These are phyloP conservation scores for Ophiothrix spiculata DNA, from an alignment of 35 echinoderm and acorn worm genomes.

Conservation along the genomic window DNA sequence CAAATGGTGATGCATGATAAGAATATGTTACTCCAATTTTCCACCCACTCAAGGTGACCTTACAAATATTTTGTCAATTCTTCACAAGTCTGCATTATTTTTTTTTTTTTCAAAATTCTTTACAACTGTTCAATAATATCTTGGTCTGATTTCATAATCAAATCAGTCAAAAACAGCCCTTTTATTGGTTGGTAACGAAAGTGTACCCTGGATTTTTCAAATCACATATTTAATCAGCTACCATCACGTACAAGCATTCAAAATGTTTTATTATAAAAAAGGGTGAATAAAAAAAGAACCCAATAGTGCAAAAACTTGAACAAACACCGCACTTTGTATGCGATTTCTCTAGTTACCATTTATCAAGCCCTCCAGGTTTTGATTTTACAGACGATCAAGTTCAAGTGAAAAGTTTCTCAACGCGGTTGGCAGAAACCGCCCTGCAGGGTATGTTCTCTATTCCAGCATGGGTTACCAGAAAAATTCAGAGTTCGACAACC, in stretches of 20 bases:
- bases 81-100: neutral
- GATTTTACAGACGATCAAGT: neutral
- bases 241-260: neutral
- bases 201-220: neutral
- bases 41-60: neutral
- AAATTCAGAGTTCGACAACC: neutral
- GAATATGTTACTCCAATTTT: neutral
- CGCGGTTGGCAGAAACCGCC: neutral
- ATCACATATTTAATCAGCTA: neutral
- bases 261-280: too few species aligned
- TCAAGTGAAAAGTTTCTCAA: too few species aligned
- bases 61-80: neutral
- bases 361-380: neutral
- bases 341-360: slow-evolving; percentile 11
- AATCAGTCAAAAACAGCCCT: neutral
- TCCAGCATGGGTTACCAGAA: neutral
- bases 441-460: neutral
- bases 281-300: neutral
- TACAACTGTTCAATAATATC: too few species aligned
- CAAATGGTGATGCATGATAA: neutral
- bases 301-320: neutral
- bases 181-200: neutral
- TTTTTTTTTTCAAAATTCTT: neutral
- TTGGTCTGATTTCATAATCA: neutral
- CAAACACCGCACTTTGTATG: neutral